phyloP scores from a whole-genome alignment of 2,888 invertebrate genomes.

The Mythimna ferrago region DNA sequence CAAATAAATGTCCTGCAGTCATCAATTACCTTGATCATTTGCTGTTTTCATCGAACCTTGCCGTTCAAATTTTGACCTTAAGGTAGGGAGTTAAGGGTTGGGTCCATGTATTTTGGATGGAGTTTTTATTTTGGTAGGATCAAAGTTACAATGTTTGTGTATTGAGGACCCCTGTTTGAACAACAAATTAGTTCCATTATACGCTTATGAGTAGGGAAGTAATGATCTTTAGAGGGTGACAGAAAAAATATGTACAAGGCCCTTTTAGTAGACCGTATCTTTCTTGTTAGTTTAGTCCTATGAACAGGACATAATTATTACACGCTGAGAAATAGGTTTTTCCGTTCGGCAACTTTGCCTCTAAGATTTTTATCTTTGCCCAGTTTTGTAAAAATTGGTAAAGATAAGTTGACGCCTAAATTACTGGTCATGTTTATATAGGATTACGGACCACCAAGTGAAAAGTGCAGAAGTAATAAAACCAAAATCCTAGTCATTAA shows the following conservation, averaged over 20 bases:
- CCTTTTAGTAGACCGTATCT: conserved; percentile 46
- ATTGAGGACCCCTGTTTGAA: conserved; percentile 87
- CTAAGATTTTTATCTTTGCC: conserved; percentile 17
- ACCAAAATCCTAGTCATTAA: conserved; percentile 58
- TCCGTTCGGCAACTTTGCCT: conserved; percentile 9
- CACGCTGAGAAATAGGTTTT: conserved; percentile 31
- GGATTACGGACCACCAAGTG: conserved; percentile 59
- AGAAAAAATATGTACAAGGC: conserved; percentile 61
- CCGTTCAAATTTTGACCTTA: conserved; percentile 63
- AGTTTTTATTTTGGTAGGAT: conserved; percentile 53
- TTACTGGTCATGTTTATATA: conserved; percentile 50
- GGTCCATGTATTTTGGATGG: background rate
- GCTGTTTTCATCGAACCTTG: conserved; percentile 8
- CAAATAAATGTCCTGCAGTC: conserved; percentile 84
- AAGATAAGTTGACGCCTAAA: conserved; percentile 44
- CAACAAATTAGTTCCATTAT: conserved; percentile 90
- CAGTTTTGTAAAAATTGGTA: conserved; percentile 22
- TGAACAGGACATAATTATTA: conserved; percentile 19
- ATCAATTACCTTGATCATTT: conserved; percentile 66
- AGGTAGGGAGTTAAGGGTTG: background rate
- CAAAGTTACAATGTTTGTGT: conserved; percentile 82
- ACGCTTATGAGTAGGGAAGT: conserved; percentile 86
- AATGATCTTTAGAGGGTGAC: conserved; percentile 73
- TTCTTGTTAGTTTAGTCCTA: conserved; percentile 26
- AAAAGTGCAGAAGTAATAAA: conserved; percentile 68